Conservation (phyloP, 2,797 vertebrate species). For the Melanogrammus aeglefinus region DNA sequence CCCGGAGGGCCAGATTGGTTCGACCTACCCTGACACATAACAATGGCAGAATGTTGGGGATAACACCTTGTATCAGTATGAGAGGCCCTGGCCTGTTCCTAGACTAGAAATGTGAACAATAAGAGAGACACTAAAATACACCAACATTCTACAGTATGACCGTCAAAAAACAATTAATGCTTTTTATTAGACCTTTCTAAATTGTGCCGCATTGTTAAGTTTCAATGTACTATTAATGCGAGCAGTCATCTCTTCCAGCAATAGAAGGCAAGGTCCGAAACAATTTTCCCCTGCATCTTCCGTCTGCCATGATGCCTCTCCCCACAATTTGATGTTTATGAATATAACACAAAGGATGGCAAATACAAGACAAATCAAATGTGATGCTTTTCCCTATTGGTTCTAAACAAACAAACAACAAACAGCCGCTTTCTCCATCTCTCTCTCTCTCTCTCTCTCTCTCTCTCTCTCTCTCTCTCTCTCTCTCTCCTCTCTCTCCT, state of each 20-base stretch:
- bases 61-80: no score
- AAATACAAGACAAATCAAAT: slow-evolving; percentile 52
- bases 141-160: no score
- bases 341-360: slow-evolving; percentile 44
- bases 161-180: slow-evolving; percentile 33
- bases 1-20: no score
- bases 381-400: slow-evolving; percentile 46
- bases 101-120: no score
- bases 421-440: neutral
- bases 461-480: neutral
- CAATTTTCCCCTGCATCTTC: slow-evolving; percentile 33
- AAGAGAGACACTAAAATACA: no score
- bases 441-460: neutral
- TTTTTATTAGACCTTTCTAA: slow-evolving; percentile 62
- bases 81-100: no score
- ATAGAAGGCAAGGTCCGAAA: slow-evolving; percentile 26
- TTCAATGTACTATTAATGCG: slow-evolving; percentile 65
- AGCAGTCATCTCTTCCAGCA: slow-evolving; percentile 42
- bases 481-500: no score
- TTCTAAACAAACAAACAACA: slow-evolving; percentile 59
- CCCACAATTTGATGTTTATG: slow-evolving; percentile 37
- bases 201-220: slow-evolving; percentile 60
- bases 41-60: no score
- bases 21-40: no score
- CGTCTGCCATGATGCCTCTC: slow-evolving; percentile 30